Conservation (phyloP, 2,888 invertebrate genomes). For the Diachrysia chrysitis region DNA sequence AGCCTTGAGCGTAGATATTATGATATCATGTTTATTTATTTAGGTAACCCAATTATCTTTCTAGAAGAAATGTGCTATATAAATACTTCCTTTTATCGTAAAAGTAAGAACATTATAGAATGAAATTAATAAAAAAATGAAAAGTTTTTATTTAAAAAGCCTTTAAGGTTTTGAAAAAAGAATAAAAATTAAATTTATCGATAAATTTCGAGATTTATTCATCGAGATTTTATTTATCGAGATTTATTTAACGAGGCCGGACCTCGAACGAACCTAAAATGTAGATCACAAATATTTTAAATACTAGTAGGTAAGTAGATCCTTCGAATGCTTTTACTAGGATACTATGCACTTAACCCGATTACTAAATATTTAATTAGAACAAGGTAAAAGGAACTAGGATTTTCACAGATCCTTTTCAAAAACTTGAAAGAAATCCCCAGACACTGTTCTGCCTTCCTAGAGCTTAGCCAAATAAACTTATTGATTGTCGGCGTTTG, state of each 20-base stretch:
- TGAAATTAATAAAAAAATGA: too few relatives aligned
- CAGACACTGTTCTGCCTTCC: conserved; percentile 43
- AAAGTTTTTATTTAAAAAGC: too few relatives aligned
- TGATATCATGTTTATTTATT: background rate
- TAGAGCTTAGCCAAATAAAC: conserved; percentile 53
- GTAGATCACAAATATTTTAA: too few relatives aligned
- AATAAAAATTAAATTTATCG: too few relatives aligned
- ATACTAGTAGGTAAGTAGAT: background rate
- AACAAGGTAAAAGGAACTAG: background rate
- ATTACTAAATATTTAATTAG: background rate
- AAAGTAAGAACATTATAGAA: too few relatives aligned
- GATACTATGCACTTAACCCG: background rate
- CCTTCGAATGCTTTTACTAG: background rate
- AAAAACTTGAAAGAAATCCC: conserved; percentile 19
- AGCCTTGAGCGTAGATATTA: background rate
- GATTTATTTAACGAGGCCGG: too few relatives aligned
- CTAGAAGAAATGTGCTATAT: background rate
- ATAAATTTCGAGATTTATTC: too few relatives aligned
- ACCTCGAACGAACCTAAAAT: too few relatives aligned
- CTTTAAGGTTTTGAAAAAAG: too few relatives aligned
- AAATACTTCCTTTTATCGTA: background rate
- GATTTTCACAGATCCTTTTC: conserved; percentile 19
- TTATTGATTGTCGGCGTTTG: conserved; percentile 65
- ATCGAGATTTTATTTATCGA: too few relatives aligned
- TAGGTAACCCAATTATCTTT: background rate